Percentiles rank a stretch among this genome's conserved stretches.
Evolutionary conservation across 2,797 vertebrate genomes (phyloP).

Genomic region (Anguilla obscura): DNA sequence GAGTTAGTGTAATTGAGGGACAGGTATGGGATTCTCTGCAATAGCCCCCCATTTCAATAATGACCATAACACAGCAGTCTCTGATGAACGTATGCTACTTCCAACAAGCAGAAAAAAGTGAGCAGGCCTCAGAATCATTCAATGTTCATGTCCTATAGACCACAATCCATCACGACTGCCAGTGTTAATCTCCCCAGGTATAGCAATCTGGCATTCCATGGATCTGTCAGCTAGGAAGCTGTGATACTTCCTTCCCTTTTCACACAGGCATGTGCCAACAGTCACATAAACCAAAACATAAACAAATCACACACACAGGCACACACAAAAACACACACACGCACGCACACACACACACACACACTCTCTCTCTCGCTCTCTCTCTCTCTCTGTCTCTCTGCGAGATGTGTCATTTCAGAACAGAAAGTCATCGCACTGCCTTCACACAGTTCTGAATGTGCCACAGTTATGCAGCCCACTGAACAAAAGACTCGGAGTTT

Average conservation of each 20-base stretch:
- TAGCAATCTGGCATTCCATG: background rate
- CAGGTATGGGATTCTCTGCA: background rate
- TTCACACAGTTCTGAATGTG: conserved; percentile 38
- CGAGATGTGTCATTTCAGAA: conserved; percentile 64
- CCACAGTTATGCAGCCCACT: conserved; percentile 37
- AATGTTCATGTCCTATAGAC: conserved; percentile 30
- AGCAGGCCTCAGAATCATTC: conserved; percentile 5
- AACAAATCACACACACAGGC: no score
- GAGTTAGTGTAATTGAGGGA: background rate
- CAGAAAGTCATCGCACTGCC: conserved; percentile 52
- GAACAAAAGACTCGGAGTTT: conserved; percentile 36
- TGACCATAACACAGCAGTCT: background rate
- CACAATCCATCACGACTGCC: conserved; percentile 26
- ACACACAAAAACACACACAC: background rate
- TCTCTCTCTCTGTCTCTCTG: conserved; percentile 46
- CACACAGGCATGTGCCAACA: background rate
- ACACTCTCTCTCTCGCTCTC: conserved; percentile 23
- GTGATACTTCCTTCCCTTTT: background rate
- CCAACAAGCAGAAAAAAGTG: background rate
- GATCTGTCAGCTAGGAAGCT: background rate
- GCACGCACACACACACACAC: background rate
- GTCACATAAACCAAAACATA: conserved; percentile 4
- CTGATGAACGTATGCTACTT: background rate
- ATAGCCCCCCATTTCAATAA: background rate
- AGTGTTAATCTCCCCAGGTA: background rate